Percentiles rank a stretch among this genome's conserved stretches.
Evolutionary conservation across 2,888 invertebrate species (phyloP).

Genomic region (Malacosoma neustria): DNA sequence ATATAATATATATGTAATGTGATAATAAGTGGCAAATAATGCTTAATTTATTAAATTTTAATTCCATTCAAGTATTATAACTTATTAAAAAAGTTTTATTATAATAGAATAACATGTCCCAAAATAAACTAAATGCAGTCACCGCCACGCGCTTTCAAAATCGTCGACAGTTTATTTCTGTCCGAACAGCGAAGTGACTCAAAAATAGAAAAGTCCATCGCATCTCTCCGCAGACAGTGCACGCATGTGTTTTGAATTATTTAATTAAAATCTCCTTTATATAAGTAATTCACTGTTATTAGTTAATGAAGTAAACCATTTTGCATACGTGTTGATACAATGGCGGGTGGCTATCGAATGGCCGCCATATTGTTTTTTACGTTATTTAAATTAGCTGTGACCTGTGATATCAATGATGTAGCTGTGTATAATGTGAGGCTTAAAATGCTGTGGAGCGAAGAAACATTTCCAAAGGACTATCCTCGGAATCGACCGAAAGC

Average conservation of each 20-base stretch:
- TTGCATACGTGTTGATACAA: constrained; percentile 27
- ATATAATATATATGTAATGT: too few species aligned
- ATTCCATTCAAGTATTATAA: too few species aligned
- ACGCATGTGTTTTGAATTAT: constrained; percentile 37
- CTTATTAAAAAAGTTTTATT: too few species aligned
- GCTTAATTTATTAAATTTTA: too few species aligned
- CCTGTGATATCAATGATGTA: constrained; percentile 84
- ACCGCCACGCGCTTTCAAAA: constrained; percentile 30
- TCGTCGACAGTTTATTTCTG: constrained; percentile 65
- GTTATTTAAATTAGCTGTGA: constrained; percentile 26
- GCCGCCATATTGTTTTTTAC: constrained; percentile 54
- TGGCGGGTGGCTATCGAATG: constrained; percentile 37
- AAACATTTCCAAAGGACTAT: constrained; percentile 92
- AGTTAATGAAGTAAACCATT: too few species aligned
- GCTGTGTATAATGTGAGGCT: constrained; percentile 91
- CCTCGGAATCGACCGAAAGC: constrained; percentile 90
- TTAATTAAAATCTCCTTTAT: constrained; percentile 8
- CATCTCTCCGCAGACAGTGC: constrained; percentile 44
- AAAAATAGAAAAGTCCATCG: constrained; percentile 69
- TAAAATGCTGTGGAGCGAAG: constrained; percentile 91
- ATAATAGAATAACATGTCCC: constrained; percentile 10
- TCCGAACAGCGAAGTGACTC: constrained; percentile 43
- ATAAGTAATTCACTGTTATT: constrained; percentile 8
- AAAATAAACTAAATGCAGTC: constrained; percentile 32
- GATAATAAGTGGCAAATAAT: too few species aligned